Base-by-base conservation (phyloP, 1,140 invertebrate species). In the Ceratina calcarata region DNA sequence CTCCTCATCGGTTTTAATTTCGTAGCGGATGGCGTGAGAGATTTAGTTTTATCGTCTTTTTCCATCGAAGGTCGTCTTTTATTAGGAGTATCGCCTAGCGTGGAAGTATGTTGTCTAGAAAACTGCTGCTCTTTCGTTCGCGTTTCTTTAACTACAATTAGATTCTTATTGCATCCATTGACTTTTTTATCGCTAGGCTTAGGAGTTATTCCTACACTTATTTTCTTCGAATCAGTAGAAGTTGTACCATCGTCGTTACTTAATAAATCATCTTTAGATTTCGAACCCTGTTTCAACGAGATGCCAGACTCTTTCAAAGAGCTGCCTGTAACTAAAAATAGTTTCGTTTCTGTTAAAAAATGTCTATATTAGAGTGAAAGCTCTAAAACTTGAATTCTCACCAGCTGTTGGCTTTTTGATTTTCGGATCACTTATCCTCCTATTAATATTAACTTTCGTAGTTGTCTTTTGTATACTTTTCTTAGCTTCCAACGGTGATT, bases 51-150 rank as follows among this genome's bases (percentile, higher is more conserved):
- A 6, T 80, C 83, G 24, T 83, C 77, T 16, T 15, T 66, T 18
- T 73, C 71, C 49, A 6, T 57, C 6, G 70, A 53, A 8, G 55
- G 55, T 60, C 15, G 51, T 15, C 20, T 72, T 65, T 10, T 78
- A 45, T 53, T 72, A 64, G 27, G 49, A 13, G 7, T 64, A 72
- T 72, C 76, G 2, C 71, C 64, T 37, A 57, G 45, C 37, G 49
- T 78, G 72, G 76, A 71, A 78, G 71, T 67, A n/a, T 77, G 69
- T 53, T 69, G 76, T 60, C 84, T 84, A 22, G 84, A 55, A 78
- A 83, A 81, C 51, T 87, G 79, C 68, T 89, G 83, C 68, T 87
- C 87, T 27, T 68, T 85, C 27, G n/a, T 72, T 73, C 61, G 76
- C 10, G 60, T 15, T 13, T 69, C 69, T 12, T 57, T 78, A 20